Base-by-base conservation (phyloP, 2,888 invertebrate species). In the Rhogogaster chlorosoma region DNA sequence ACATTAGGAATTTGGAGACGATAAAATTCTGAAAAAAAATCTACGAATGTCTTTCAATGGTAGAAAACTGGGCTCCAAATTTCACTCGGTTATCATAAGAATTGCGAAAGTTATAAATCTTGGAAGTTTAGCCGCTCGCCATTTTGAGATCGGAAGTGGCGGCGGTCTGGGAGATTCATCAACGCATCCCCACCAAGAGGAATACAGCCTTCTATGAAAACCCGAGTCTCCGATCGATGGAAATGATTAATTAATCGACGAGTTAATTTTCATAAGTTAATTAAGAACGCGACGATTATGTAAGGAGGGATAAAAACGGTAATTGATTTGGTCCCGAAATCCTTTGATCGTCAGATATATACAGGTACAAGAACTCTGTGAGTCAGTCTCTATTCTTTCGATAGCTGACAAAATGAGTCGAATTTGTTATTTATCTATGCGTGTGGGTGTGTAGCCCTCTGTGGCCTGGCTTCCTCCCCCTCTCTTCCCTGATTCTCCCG, bases 371-470 rank as follows among this genome's bases (percentile, higher is more conserved):
- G 61, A 61, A 26, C 22, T 26, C 61, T 26, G 61, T 29, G 12
- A 29, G 61, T 61, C 26, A 61, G 61, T 61, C 26, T 10, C 26
- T 22, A 29, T 22, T 61, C 67, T 67, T 32, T 32, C 67, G 67
- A 29, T 10, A 67, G 32, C 67, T 67, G 32, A 67, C 67, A 67
- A 67, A 67, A 67, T 67, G 67, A 18, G 32, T 67, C 7, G 67
- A 67, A 67, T 67, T 26, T 32, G 67, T 67, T 32, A 67, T 67
- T 67, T 67, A 67, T 67, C 29, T 32, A 32, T 32, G 32, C 18
- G 67, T 67, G 32, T 67, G 67, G 67, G 67, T 67, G 67, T 67
- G 32, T 67, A 32, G 67, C 67, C 67, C 67, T 67, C 67, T 15
- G 32, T 32, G 32, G 67, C 18, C 26, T 1, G 32, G 67, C 32